phyloP scores from a whole-genome alignment of 2,888 invertebrate species.

The Lydus trimaculatus region DNA sequence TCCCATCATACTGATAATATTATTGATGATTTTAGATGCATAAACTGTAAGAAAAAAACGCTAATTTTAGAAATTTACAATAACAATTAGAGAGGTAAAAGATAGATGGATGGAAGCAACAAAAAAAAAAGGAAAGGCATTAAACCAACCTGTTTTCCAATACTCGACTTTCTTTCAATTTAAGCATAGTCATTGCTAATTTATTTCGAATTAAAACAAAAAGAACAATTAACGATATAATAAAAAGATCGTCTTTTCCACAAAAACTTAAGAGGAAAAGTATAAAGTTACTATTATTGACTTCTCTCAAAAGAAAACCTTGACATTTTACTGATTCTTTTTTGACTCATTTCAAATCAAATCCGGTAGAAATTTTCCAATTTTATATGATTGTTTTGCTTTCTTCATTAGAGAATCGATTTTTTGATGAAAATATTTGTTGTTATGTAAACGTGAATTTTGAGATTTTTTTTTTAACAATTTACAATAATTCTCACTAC shows the following conservation, averaged over 20 bases:
- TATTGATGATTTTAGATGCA: no score
- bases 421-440: no score
- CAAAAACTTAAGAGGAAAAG: not conserved
- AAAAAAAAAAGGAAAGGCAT: not conserved
- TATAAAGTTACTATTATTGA: not conserved
- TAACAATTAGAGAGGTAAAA: not conserved
- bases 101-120: not conserved
- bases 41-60: no score
- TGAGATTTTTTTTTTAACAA: not conserved
- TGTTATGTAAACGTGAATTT: not conserved
- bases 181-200: not conserved
- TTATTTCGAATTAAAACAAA: not conserved
- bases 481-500: not conserved
- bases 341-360: no score
- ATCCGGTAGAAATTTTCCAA: no score
- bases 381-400: no score
- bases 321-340: not conserved
- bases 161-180: not conserved
- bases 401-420: no score
- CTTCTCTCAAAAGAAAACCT: not conserved
- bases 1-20: no score
- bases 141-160: not conserved
- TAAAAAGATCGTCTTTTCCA: not conserved
- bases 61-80: constrained; percentile 1
- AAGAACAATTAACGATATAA: not conserved